Base-by-base conservation (phyloP, 2,113 vertebrate species). In the Gallinago undulata region DNA sequence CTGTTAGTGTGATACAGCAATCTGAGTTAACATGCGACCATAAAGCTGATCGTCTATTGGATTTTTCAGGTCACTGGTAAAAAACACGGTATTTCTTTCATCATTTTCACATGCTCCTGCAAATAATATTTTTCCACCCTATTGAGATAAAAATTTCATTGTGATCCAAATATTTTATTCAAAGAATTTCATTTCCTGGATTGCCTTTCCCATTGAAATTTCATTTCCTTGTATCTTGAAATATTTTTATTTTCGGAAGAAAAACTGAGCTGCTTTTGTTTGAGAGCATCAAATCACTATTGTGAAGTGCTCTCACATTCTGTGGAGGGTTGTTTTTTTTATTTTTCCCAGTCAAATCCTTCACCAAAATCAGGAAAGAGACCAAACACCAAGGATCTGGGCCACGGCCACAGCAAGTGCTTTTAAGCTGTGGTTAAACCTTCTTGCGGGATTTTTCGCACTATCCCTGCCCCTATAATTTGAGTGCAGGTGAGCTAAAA, bases 341-440 rank as follows among this genome's bases (percentile, higher is more conserved):
- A 13, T 48, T 84, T 78, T 66, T 1, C 39, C 9, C 7, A 12
- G 17, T 85, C 48, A 55, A 43, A 57, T 57, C 23, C 28, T 89
- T 82, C 62, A 50, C 51, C 21, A 63, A n/a, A 78, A 33, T 28
- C 7, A 67, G 48, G 35, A 90, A 87, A 74, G 11, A 76, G 45
- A 90, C 28, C 57, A 80, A 96, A 74, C 45, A 82, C 27, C 41
- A 60, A 69, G 14, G 55, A 45, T n/a, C n/a, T 89, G 83, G 35
- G 68, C 30, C 10, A 41, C 11, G 66, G 73, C 64, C 66, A 78
- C 37, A 78, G 17, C 39, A 77, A 75, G 11, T 37, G 57, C 48
- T 57, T 93, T 57, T 27, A 78, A 66, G 39, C 11, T 47, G 24
- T 45, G 35, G 45, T 28, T 62, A 56, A 95, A 62, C 22, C 2